Evolutionary conservation across 2,113 vertebrate genomes (phyloP), one percentile per base, ranked within the genome.

Genomic region (Paramisgurnus dabryanus): DNA sequence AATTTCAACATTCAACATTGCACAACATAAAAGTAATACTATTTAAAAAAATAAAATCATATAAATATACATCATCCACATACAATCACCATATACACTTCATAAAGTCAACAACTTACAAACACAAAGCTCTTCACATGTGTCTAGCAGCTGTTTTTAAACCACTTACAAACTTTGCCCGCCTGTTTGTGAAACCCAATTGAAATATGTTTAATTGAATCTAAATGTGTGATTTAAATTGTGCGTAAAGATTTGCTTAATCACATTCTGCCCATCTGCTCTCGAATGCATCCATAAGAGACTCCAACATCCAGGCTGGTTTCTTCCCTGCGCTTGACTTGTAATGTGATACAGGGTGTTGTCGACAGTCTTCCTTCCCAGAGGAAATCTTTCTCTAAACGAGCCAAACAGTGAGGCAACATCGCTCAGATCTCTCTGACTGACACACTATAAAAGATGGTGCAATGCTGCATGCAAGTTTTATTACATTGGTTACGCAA

Each of bases 361-460:
- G 82, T 80, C 82, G 63, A 27, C 57, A 61, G 55, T 70, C 78
- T 83, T 84, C 80, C 80, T 84, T 84, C 83, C 83, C 81, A 40
- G 63, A 67, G 53, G 61, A 78, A 60, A 75, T 74, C 68, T 76
- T 49, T 81, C 64, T 64, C 77, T 34, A 68, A 71, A 80, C 47
- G 39, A 39, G 66, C 69, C 55, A 67, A 15, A 61, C 15, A 60
- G 6, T 77, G 74, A 84, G 73, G 50, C 43, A 50, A 43, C 70
- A 60, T 67, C 61, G 15, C 47, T 70, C 53, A 3, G 45, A 9
- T 45, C 66, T 49, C 13, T 9, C 50, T 67, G 64, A 67, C 47
- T 67, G 75, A 78, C 63, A 50, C 27, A 34, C 27, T 34, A 34
- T 34, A 34, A 34, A 34, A 34, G 27, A 34, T 34, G 27, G 27